Evolutionary conservation across 2,113 vertebrate genomes (phyloP).

Genomic region (Aegithalos caudatus): DNA sequence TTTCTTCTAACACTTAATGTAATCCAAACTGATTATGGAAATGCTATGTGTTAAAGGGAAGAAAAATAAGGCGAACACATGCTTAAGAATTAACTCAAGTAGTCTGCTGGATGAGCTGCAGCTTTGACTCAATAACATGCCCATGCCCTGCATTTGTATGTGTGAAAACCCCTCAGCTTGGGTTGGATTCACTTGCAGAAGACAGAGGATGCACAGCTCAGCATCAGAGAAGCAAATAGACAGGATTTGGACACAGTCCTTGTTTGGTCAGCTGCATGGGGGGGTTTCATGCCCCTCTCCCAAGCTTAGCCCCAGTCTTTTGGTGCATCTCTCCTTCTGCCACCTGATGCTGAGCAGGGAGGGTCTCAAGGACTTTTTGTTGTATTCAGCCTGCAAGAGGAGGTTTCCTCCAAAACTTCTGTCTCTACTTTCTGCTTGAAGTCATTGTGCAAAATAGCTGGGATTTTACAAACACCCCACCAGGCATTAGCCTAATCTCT

Average conservation of each 20-base stretch:
- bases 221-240: rapidly evolving
- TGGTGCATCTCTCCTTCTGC: not conserved
- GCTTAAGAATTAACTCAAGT: not conserved
- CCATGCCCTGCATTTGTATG: not conserved
- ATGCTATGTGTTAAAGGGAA: not conserved
- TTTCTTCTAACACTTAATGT: not conserved
- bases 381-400: not conserved
- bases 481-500: not conserved
- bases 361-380: not conserved
- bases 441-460: not conserved
- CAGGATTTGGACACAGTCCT: not conserved
- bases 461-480: not conserved
- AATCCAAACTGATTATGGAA: not conserved
- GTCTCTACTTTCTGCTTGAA: not conserved
- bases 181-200: not conserved
- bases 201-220: not conserved
- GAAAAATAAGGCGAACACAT: not conserved
- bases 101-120: not conserved
- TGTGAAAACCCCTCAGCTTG: not conserved
- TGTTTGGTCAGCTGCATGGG: not conserved
- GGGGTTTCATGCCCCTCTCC: not conserved
- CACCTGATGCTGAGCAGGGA: not conserved
- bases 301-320: not conserved
- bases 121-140: not conserved
- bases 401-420: not conserved